Evolutionary conservation across 2,113 vertebrate species (phyloP), one percentile per base, ranked within the genome.

Genomic region (Emberiza fucata): DNA sequence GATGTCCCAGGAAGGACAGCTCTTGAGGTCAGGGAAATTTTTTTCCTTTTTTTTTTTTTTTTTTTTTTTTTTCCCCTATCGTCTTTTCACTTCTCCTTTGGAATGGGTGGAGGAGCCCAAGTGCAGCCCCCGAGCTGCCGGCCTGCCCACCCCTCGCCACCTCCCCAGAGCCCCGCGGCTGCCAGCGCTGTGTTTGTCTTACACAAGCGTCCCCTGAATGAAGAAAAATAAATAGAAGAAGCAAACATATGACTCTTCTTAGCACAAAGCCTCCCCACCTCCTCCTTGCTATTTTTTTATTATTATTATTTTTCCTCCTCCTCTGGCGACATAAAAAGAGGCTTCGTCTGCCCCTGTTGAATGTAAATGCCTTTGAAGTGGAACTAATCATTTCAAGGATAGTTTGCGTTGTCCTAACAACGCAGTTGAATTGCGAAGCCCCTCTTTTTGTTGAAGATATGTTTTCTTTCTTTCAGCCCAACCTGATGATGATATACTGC

Each of bases 351-450:
- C 98, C 93, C 98, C 98, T 95, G 98, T 97, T 98, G 98, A 99
- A 99, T 99, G 99, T 99, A 99, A 99, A 99, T 99, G 99, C 98
- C 99, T 99, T 98, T 99, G 99, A 99, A 99, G 99, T 99, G 99
- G 99, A 99, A 99, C 99, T 99, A 99, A 99, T 99, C 99, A 99
- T 99, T 99, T 99, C 98, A 99, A 99, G 99, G 99, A 99, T 99
- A 99, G 98, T 99, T 99, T 98, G 98, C 98, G 99, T 99, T 99
- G 99, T 99, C 99, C 99, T 99, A 99, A 99, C 99, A 99, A 99
- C 99, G 98, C 98, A 97, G 98, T 98, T 99, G 99, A 99, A 99
- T 99, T 98, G 99, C 98, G 98, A 99, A 98, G 98, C 98, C 98
- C 98, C 86, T 97, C 98, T 99, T 99, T 99, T 98, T 98, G 98